Base-by-base conservation (phyloP, 1,140 invertebrate genomes). In the Lepidurus packardi region DNA sequence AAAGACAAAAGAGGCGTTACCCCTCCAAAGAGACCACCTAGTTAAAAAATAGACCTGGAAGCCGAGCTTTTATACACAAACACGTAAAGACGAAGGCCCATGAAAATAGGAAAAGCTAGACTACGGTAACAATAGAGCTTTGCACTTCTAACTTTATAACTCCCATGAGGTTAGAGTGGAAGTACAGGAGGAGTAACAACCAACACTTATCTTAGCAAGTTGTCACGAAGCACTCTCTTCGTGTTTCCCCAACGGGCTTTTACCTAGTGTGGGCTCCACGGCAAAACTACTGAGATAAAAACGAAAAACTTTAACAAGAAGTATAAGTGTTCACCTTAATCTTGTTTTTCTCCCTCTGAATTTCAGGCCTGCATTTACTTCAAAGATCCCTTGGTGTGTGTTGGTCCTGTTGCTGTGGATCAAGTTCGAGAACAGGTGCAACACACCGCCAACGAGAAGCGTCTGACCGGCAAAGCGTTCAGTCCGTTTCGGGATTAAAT, bases 331-430 rank as follows among this genome's bases (percentile, higher is more conserved):
- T 21, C 53, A 65, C 53, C 41, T 43, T 34, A 79, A 34, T 65
- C n/a, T 53, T 80, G 21, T 16, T 73, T 43, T 74, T 77, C 43
- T 77, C 75, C 73, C 73, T 77, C 25, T 76, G 11, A 74, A n/a
- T 73, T 81, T 7, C 85, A 93, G 91, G 91, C 92, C 80, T 95
- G 94, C 85, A 92, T 91, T 8, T 95, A 95, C 85, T 96, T 95
- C 89, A 94, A 93, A 82, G 94, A 95, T 81, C 92, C 93, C 16
- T 86, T 94, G 11, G 92, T 93, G 25, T 96, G 94, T 87, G 92
- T 96, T 80, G 94, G 94, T 1, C 91, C 91, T 0, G 92, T 94
- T 0, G 92, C 92, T 1, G 90, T 89, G 1, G 91, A 93, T 82
- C 91, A 93, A 84, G 88, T 92, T 47, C 90, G 91, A 80, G 85